Percentiles rank a stretch among this genome's conserved stretches.
phyloP scores from a whole-genome alignment of 2,113 vertebrate species.

The Pelmatolapia mariae region DNA sequence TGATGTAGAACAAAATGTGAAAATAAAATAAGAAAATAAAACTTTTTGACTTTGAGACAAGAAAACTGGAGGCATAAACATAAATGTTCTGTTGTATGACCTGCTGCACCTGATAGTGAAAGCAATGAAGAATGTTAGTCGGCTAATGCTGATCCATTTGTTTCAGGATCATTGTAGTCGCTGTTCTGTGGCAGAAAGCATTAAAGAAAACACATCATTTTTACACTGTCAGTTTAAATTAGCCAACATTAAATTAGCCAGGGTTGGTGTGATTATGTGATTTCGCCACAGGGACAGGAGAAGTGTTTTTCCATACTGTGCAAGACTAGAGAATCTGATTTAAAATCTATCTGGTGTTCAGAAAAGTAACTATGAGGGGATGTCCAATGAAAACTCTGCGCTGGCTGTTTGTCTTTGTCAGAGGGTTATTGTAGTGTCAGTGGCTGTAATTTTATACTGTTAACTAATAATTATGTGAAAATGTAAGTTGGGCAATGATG shows the following conservation, averaged over 20 bases:
- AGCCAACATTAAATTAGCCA: background rate
- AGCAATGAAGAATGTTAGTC: background rate
- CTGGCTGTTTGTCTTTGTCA: background rate
- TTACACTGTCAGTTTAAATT: background rate
- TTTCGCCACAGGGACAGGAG: background rate
- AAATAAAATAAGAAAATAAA: background rate
- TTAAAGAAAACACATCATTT: background rate
- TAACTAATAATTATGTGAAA: background rate
- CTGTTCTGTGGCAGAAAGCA: background rate
- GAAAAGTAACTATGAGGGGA: background rate
- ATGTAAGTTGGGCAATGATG: background rate
- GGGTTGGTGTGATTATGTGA: background rate
- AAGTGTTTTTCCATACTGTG: background rate
- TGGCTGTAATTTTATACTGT: background rate
- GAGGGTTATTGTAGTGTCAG: background rate
- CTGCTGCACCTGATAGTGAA: background rate
- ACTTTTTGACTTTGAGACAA: background rate
- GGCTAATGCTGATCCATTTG: background rate
- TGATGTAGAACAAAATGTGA: background rate
- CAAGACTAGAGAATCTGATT: background rate
- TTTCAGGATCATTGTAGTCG: background rate
- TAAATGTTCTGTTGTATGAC: background rate
- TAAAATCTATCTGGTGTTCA: background rate
- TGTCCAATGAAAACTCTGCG: background rate
- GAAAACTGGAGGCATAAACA: too few relatives aligned